phyloP scores from a whole-genome alignment of 2,113 vertebrate species.

The Embiotoca jacksoni region DNA sequence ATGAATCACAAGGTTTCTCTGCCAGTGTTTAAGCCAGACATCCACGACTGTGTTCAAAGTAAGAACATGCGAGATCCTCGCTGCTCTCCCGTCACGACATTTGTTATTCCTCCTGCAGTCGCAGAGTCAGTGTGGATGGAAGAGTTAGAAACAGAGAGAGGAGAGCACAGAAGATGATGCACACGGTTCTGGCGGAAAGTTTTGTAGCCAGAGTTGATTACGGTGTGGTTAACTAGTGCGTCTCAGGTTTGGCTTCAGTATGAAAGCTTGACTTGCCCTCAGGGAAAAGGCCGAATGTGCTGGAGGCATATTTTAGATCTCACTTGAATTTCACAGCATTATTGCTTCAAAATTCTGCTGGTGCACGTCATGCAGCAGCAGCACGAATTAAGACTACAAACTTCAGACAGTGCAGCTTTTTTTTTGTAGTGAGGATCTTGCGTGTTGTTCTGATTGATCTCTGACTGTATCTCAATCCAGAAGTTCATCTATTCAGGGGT shows the following conservation, averaged over 20 bases:
- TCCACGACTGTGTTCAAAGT: conserved; percentile 39
- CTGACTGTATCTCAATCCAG: not conserved
- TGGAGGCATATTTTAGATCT: conserved; percentile 42
- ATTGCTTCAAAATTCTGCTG: conserved; percentile 10
- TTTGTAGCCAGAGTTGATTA: conserved; percentile 39
- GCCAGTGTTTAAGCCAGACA: conserved; percentile 35
- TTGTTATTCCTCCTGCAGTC: conserved; percentile 57
- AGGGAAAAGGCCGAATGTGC: conserved; percentile 46
- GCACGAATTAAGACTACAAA: conserved; percentile 25
- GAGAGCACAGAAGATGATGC: conserved; percentile 8
- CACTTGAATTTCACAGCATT: conserved; percentile 17
- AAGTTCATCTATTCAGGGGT: not conserved
- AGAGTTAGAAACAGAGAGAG: conserved; percentile 16
- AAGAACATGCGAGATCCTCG: conserved; percentile 8
- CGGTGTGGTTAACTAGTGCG: conserved; percentile 45
- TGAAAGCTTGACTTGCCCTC: conserved; percentile 19
- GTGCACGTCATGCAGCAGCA: conserved; percentile 10
- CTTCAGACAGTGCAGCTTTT: not conserved
- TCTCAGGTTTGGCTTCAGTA: conserved; percentile 35
- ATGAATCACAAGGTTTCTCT: conserved; percentile 40
- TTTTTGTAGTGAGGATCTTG: not conserved
- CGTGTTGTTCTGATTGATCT: not conserved
- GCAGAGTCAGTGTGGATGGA: conserved; percentile 11
- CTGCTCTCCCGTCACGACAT: conserved; percentile 14
- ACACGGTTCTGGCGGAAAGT: conserved; percentile 33